Conservation (phyloP, 2,797 vertebrate species). For the Chromis chromis region DNA sequence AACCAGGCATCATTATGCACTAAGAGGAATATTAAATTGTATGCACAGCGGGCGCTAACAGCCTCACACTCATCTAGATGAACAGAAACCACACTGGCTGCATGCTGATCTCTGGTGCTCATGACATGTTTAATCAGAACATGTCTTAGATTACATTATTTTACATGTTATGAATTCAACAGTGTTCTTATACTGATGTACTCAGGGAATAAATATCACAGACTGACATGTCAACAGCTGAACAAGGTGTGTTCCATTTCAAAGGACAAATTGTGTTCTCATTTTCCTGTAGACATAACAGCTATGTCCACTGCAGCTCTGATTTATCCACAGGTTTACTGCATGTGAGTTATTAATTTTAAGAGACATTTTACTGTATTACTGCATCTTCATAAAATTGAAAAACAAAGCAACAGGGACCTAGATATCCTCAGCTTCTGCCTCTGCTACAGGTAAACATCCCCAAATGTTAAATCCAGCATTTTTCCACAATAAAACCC, state of each 20-base stretch:
- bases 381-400: too few species aligned
- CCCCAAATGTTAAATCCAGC: too few species aligned
- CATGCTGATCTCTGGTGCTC: not conserved
- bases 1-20: slow-evolving; percentile 21
- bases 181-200: not conserved
- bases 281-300: too few species aligned
- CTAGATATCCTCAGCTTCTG: too few species aligned
- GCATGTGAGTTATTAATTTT: too few species aligned
- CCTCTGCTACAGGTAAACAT: too few species aligned
- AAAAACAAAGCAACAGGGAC: too few species aligned
- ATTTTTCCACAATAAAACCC: too few species aligned
- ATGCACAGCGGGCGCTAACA: not conserved
- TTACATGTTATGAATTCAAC: not conserved
- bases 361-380: too few species aligned
- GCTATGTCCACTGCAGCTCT: too few species aligned
- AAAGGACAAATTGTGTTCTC: too few species aligned
- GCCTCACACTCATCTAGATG: not conserved
- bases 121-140: not conserved
- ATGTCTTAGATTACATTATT: not conserved
- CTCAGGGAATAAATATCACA: not conserved
- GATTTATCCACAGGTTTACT: too few species aligned
- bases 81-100: not conserved
- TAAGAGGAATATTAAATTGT: slow-evolving; percentile 18
- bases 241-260: not conserved
- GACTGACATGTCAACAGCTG: not conserved